Percentiles rank a stretch among this genome's conserved stretches.
Conservation (phyloP, 2,888 invertebrate genomes). For the Campoplex nolae region DNA sequence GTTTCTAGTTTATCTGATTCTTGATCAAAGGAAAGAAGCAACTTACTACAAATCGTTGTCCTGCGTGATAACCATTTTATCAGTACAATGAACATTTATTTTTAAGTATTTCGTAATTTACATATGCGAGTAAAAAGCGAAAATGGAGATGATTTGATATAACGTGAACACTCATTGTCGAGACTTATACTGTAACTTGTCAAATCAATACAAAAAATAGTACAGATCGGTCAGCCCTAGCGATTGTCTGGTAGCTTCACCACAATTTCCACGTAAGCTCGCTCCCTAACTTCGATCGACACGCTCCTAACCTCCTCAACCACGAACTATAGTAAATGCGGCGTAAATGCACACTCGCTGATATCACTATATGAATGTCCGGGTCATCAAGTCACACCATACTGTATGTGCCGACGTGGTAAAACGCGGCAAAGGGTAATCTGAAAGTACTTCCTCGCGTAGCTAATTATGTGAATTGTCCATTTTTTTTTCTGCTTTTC, state of each 20-base stretch:
- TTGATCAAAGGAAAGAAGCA: not conserved
- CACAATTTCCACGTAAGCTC: conserved; percentile 75
- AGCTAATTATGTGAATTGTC: conserved; percentile 12
- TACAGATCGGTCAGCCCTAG: conserved; percentile 67
- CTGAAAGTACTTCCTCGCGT: not conserved
- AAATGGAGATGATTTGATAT: not conserved
- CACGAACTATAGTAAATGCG: conserved; percentile 14
- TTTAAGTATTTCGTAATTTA: not conserved
- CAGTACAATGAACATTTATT: not conserved
- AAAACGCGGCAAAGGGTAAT: not conserved
- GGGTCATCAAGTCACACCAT: not conserved
- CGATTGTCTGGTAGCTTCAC: conserved; percentile 71
- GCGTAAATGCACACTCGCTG: conserved; percentile 1
- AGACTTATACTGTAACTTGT: conserved; percentile 11
- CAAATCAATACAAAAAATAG: conserved; percentile 65
- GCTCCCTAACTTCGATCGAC: conserved; percentile 72
- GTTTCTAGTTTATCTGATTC: not conserved
- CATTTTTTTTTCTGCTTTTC: not conserved
- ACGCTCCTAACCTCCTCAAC: conserved; percentile 36
- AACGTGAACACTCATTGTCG: conserved; percentile 29
- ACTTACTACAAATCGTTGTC: not conserved
- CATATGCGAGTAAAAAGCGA: not conserved
- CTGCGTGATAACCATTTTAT: not conserved
- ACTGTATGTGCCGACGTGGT: conserved; percentile 1
- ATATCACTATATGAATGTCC: not conserved